Conservation (phyloP, 2,888 invertebrate genomes). For the Caenorhabditis panamensis region DNA sequence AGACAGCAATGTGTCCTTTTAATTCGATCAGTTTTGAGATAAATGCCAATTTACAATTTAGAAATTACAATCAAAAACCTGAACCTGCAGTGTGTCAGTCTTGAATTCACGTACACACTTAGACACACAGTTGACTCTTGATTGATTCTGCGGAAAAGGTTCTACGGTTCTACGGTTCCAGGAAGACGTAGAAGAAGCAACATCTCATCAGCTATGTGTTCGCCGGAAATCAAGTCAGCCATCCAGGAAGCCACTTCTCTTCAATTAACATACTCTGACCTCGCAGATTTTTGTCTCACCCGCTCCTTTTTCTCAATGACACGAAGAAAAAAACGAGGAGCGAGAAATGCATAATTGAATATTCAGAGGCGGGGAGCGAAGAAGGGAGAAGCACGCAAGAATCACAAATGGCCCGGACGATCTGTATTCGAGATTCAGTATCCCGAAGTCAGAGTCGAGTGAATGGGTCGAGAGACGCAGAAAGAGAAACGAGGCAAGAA, state of each 20-base stretch:
- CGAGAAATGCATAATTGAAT: slow-evolving; percentile 57
- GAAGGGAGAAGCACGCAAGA: slow-evolving; percentile 32
- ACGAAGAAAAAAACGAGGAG: slow-evolving; percentile 22
- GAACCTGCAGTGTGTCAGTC: too few relatives aligned
- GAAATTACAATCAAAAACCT: neutral
- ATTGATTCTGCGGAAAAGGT: neutral
- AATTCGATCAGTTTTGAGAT: slow-evolving; percentile 42
- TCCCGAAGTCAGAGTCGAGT: slow-evolving; percentile 3
- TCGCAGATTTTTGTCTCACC: slow-evolving; percentile 23
- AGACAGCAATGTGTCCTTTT: slow-evolving; percentile 28
- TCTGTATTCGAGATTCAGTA: slow-evolving; percentile 28
- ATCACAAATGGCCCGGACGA: slow-evolving; percentile 37
- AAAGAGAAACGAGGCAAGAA: slow-evolving; percentile 14
- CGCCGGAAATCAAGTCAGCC: slow-evolving; percentile 5
- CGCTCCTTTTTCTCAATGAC: slow-evolving; percentile 13
- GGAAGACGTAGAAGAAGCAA: neutral
- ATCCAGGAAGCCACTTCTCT: slow-evolving; percentile 44
- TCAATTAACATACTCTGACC: slow-evolving; percentile 55
- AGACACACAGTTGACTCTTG: neutral
- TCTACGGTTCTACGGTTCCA: too few relatives aligned
- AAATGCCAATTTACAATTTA: slow-evolving; percentile 4
- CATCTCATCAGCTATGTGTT: slow-evolving; percentile 44
- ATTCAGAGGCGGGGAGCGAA: slow-evolving; percentile 36
- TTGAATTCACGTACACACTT: too few relatives aligned
- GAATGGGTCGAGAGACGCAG: neutral